phyloP scores from a whole-genome alignment of 2,113 vertebrate genomes.

The Notothenia rossii region DNA sequence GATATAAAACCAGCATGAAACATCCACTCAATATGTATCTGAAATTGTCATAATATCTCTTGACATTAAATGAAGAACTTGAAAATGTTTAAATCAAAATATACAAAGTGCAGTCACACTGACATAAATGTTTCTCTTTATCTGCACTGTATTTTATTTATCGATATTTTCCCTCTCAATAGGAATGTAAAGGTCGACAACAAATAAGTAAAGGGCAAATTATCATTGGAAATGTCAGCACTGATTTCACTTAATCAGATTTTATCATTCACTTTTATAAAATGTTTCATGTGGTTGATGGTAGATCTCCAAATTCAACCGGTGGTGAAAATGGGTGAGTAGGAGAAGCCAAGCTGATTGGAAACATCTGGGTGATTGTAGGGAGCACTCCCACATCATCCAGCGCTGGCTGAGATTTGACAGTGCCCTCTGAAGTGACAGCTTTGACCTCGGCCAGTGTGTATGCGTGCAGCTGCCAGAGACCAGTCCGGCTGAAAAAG shows the following conservation, averaged over 20 bases:
- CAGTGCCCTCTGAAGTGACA: constrained; percentile 86
- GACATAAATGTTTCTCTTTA: constrained; percentile 13
- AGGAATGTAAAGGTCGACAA: constrained; percentile 3
- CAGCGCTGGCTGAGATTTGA: constrained; percentile 82
- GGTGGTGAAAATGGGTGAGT: constrained; percentile 50
- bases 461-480: constrained; percentile 82
- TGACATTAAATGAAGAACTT: neutral
- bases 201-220: constrained; percentile 1
- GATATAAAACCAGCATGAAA: neutral
- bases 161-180: neutral
- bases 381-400: constrained; percentile 82
- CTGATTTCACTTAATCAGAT: constrained; percentile 51
- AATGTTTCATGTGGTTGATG: constrained; percentile 39
- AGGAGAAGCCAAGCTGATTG: constrained; percentile 83
- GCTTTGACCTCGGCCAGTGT: constrained; percentile 83
- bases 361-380: constrained; percentile 87
- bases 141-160: neutral
- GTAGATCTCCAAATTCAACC: constrained; percentile 46
- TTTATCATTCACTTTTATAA: constrained; percentile 42
- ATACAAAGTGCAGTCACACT: neutral
- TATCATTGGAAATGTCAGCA: constrained; percentile 47
- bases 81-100: neutral
- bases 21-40: neutral
- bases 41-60: neutral
- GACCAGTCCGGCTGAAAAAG: constrained; percentile 66